Evolutionary conservation across 2,797 vertebrate genomes (phyloP), one percentile per base, ranked within the genome.

Genomic region (Acipenser oxyrinchus): DNA sequence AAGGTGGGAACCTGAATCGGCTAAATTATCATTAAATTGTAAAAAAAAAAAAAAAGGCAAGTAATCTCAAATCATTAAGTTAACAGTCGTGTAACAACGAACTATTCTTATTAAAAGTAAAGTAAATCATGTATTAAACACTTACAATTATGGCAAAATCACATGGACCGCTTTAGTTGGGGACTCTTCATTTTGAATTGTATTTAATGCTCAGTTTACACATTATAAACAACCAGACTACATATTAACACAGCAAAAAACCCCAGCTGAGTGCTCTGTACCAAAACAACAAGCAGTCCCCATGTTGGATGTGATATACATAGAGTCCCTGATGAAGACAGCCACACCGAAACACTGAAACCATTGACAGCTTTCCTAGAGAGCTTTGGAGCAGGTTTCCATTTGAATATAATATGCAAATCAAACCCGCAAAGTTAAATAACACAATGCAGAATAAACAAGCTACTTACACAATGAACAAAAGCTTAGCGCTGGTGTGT

Each of bases 381-480:
- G 70, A 74, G 74, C 68, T 64, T 82, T 81, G 70, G 18, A 48
- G 60, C 49, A 66, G 23, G 51, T 61, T 48, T 79, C 52, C 57
- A 68, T 75, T 71, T 73, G 68, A 80, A 82, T 69, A 76, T 73
- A 64, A 71, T 64, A 75, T 68, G 72, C 80, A 75, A 78, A 81
- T 74, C 76, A 73, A 66, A 70, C 69, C 64, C 53, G 57, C 6
- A 58, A 53, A 10, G 49, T 69, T 65, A 74, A 63, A 61, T 61
- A 70, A 73, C 63, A 75, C 66, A 75, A 69, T 70, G 67, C 62
- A 71, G 76, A 69, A 76, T 73, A 82, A 82, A 84, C 72, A 78
- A 68, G 61, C 73, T 71, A 63, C 71, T 80, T 79, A 76, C 83
- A 86, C 82, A 85, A 77, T 79, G 82, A 87, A 76, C 72, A 66